Conservation (phyloP, 1,140 invertebrate species). For the Drosophila melanica region DNA sequence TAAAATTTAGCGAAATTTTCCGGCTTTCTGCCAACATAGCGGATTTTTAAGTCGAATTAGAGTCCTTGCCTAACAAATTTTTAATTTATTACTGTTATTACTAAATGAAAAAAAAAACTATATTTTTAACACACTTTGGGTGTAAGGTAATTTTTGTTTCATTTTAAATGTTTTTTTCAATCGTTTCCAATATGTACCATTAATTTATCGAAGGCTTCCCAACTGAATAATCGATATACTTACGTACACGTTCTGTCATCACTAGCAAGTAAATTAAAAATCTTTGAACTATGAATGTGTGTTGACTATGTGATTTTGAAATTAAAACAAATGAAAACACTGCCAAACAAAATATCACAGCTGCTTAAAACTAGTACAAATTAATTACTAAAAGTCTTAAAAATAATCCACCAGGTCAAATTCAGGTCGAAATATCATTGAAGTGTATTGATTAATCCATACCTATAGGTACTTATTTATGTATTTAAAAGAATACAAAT, state of each 20-base stretch:
- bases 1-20: too few relatives aligned
- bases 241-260: conserved; percentile 13
- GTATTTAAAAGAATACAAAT: too few relatives aligned
- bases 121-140: too few relatives aligned
- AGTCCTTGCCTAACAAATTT: too few relatives aligned
- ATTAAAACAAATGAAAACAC: conserved; percentile 27
- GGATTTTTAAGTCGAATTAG: too few relatives aligned
- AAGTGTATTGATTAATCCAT: not conserved
- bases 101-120: too few relatives aligned
- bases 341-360: conserved; percentile 35
- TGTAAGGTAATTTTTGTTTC: not conserved
- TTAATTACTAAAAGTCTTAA: conserved; percentile 13
- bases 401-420: conserved; percentile 11
- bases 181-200: not conserved
- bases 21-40: too few relatives aligned
- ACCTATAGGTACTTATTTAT: too few relatives aligned
- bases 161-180: not conserved
- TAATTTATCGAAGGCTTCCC: not conserved
- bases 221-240: conserved; percentile 25
- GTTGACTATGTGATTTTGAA: conserved; percentile 34
- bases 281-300: conserved; percentile 25
- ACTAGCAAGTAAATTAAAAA: conserved; percentile 35
- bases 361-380: conserved; percentile 34
- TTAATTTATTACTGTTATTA: too few relatives aligned
- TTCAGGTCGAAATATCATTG: not conserved